Percentiles rank a stretch among this genome's conserved stretches.
Evolutionary conservation across 2,797 vertebrate genomes (phyloP).

Genomic region (Stomatorhinus walkeri): DNA sequence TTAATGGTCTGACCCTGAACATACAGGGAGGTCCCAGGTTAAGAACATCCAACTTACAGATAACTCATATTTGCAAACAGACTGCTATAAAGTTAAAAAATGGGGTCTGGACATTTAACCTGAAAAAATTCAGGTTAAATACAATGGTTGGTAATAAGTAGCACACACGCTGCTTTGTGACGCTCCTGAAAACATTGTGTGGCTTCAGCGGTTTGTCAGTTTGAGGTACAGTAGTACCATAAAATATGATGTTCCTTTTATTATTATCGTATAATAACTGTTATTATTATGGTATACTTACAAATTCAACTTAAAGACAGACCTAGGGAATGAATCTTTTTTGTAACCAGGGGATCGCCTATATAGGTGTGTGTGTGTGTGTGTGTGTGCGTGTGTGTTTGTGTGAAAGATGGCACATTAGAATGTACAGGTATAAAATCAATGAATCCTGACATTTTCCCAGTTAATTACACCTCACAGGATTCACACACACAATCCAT

Average conservation of each 20-base stretch:
- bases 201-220: background rate
- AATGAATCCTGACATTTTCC: background rate
- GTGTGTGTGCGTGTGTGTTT: too few species aligned
- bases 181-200: background rate
- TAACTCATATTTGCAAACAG: background rate
- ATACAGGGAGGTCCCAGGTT: background rate
- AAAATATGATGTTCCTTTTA: background rate
- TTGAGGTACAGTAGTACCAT: background rate
- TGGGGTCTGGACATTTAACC: too few species aligned
- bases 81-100: background rate
- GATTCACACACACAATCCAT: background rate
- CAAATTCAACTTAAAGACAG: background rate
- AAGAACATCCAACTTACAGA: background rate
- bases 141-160: background rate
- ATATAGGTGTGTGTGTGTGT: background rate
- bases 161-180: background rate
- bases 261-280: background rate
- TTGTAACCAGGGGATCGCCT: background rate
- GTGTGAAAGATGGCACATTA: background rate
- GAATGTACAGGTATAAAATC: background rate
- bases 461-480: background rate
- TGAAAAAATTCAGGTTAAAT: background rate
- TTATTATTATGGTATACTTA: background rate
- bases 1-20: background rate
- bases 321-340: background rate